Evolutionary conservation across 2,797 vertebrate species (phyloP), one percentile per base, ranked within the genome.

Genomic region (Atherinosoma microstoma): DNA sequence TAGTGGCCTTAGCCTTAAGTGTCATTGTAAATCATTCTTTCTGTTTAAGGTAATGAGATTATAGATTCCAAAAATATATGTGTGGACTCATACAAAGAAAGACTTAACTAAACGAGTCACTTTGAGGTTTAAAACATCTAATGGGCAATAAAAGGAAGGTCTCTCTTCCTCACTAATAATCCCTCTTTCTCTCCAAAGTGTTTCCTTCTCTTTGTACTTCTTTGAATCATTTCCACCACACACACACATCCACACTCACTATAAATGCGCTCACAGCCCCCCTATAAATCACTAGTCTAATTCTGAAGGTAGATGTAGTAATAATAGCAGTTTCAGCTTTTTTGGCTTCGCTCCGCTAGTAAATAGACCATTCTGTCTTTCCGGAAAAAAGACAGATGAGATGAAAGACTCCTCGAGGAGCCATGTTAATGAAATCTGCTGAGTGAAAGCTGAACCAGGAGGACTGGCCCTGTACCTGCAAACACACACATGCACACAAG

Each of bases 391-490:
- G 45, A 22, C 80, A 87, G 58, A 4, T 4, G 68, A 94, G 93
- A 94, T 95, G 94, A 95, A 94, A 95, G 94, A 83, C 64, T 89
- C 88, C 81, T 90, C 24, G 63, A 92, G 90, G 89, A 93, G 87
- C 85, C 79, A 73, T 73, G 56, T 93, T 94, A 95, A 93, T 95
- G 92, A 95, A 94, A 94, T 92, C 88, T 94, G 93, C 86, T 93
- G 93, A 94, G 94, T 95, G 94, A 95, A 94, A 94, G 79, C 82
- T 76, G 89, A 91, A 90, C 87, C 64, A 65, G 58, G 82, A 83
- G 82, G 83, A 87, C 84, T 74, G 79, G 64, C 24, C 58, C 16
- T 58, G 9, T 81, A 88, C 79, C 62, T 83, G 82, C n/a, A 80
- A 30, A 76, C 60, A 47, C 79, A 72, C 80, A 80, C n/a, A 49